phyloP scores from a whole-genome alignment of 2,888 invertebrate genomes.

The Megastigmus dorsalis region DNA sequence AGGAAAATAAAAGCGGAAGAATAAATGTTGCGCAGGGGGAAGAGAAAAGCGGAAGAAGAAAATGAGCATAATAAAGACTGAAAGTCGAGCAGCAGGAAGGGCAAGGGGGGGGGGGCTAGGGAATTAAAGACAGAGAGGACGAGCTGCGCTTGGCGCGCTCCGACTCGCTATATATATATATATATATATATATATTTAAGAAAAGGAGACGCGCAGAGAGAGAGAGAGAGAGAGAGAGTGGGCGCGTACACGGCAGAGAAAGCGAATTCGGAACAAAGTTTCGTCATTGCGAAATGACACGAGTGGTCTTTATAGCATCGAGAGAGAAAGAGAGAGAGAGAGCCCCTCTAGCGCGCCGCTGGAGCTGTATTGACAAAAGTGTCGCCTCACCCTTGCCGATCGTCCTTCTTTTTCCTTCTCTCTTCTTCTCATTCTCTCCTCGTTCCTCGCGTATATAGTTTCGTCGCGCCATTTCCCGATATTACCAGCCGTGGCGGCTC shows the following conservation, averaged over 20 bases:
- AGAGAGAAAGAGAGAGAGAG: too few relatives aligned
- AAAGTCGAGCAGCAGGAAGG: conserved; percentile 39
- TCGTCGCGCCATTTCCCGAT: conserved; percentile 73
- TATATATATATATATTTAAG: too few relatives aligned
- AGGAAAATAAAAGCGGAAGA: conserved; percentile 35
- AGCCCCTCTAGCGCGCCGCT: conserved; percentile 65
- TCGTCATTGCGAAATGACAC: conserved; percentile 78
- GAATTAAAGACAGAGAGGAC: conserved; percentile 52
- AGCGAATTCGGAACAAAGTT: conserved; percentile 75
- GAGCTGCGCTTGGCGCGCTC: conserved; percentile 49
- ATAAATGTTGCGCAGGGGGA: conserved; percentile 42
- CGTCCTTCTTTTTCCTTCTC: conserved; percentile 37
- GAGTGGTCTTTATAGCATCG: conserved; percentile 78
- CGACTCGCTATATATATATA: too few relatives aligned
- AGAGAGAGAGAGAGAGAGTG: background rate
- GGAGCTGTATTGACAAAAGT: conserved; percentile 78
- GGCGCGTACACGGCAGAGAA: conserved; percentile 46
- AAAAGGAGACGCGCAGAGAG: background rate
- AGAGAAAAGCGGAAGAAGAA: conserved; percentile 45
- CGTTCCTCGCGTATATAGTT: conserved; percentile 70
- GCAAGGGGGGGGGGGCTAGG: conserved; percentile 10
- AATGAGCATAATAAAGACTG: conserved; percentile 51
- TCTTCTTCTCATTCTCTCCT: conserved; percentile 44
- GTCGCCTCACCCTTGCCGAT: conserved; percentile 69
- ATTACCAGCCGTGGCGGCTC: conserved; percentile 71